Percentiles rank a stretch among this genome's conserved stretches.
Conservation (phyloP, 2,888 invertebrate genomes). For the Isotomurus palustris region DNA sequence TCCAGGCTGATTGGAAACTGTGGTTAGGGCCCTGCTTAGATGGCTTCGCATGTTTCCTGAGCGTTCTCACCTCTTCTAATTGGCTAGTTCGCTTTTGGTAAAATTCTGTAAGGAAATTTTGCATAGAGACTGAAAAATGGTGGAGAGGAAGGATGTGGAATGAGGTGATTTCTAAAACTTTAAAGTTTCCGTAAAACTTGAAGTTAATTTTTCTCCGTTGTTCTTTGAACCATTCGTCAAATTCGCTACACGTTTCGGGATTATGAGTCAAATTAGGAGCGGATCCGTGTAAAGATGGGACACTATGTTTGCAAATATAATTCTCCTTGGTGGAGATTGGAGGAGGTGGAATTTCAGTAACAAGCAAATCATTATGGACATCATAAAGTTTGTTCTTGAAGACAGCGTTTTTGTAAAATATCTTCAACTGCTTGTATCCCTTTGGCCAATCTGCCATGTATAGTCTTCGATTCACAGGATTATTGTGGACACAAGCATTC, state of each 20-base stretch:
- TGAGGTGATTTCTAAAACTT: neutral
- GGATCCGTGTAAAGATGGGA: no score
- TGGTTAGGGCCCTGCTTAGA: no score
- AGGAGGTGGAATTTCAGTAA: neutral
- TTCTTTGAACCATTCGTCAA: neutral
- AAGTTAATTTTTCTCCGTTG: constrained; percentile 3
- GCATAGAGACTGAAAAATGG: neutral
- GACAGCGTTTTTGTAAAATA: constrained; percentile 8
- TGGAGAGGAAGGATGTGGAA: constrained; percentile 1
- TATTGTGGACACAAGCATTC: neutral
- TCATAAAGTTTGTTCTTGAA: constrained; percentile 3
- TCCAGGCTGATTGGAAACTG: no score
- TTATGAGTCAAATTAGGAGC: neutral
- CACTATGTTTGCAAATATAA: no score
- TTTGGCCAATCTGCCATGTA: constrained; percentile 13
- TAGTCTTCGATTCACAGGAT: neutral
- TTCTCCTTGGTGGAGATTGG: no score
- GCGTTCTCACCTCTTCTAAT: no score
- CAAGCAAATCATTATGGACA: neutral
- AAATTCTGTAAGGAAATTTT: constrained; percentile 5
- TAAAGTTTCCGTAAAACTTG: constrained; percentile 8
- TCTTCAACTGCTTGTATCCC: constrained; percentile 1
- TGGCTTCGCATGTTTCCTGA: no score
- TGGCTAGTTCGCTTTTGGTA: neutral
- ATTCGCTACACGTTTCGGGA: neutral